Conservation (phyloP, 2,113 vertebrate species). For the Bufo gargarizans region DNA sequence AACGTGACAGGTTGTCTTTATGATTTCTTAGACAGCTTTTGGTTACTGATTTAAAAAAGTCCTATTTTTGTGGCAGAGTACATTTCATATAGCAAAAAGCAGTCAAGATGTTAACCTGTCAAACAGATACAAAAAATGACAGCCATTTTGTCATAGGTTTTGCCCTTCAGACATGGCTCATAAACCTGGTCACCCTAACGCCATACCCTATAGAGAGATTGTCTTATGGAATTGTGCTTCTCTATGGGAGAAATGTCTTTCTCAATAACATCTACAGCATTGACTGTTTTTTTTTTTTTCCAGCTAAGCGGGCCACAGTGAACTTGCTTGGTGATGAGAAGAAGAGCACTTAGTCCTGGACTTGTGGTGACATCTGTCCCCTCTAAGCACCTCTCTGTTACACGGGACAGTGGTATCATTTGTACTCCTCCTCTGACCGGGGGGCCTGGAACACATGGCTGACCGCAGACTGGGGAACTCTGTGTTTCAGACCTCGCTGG, state of each 20-base stretch:
- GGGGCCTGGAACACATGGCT: constrained; percentile 33
- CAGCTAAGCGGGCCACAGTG: constrained; percentile 92
- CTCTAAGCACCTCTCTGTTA: constrained; percentile 61
- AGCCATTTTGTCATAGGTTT: too few relatives aligned
- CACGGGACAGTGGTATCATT: constrained; percentile 66
- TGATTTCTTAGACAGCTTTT: too few relatives aligned
- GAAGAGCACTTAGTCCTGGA: constrained; percentile 74
- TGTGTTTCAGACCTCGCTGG: constrained; percentile 32
- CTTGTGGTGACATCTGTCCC: constrained; percentile 33
- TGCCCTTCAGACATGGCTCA: too few relatives aligned
- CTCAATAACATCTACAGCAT: not conserved
- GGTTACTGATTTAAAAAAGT: too few relatives aligned
- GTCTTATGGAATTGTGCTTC: too few relatives aligned
- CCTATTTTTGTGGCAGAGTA: too few relatives aligned
- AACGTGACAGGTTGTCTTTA: too few relatives aligned
- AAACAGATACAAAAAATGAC: too few relatives aligned
- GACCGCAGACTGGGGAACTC: constrained; percentile 24
- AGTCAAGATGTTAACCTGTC: too few relatives aligned
- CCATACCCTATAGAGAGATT: too few relatives aligned
- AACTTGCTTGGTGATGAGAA: constrained; percentile 95
- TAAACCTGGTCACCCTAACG: not conserved
- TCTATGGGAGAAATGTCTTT: not conserved
- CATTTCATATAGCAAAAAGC: too few relatives aligned
- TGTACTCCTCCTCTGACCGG: constrained; percentile 14
- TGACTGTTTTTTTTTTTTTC: not conserved